Base-by-base conservation (phyloP, 2,888 invertebrate species). In the Drosophila niveifrons region DNA sequence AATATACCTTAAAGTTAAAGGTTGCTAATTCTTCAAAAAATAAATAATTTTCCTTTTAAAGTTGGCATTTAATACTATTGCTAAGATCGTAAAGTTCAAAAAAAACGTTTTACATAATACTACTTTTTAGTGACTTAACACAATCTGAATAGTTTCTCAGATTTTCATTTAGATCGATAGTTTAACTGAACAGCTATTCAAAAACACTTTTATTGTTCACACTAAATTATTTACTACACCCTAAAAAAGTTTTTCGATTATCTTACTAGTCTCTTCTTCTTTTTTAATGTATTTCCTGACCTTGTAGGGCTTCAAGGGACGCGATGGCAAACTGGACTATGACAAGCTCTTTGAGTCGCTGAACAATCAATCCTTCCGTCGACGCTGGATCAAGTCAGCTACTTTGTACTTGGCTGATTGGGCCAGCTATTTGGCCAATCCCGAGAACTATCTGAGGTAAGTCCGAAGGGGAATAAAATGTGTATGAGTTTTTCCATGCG, bases 331-430 rank as follows among this genome's bases (percentile, higher is more conserved):
- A 70, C 92, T 97, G 66, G 95, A 95, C 88, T 96, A 96, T 80
- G 95, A 95, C 47, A 94, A 94, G 73, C 95, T 97, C 86, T 94
- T 96, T 78, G 95, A 95, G 82, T 95, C 96, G 78, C 94, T 97
- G 78, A 96, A 97, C 90, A 96, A 97, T 90, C 96, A 96, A 64
- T 95, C 95, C 50, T 95, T 96, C 85, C 94, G 97, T 72, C 94
- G 96, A 52, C 95, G 96, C 75, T 97, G 97, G 97, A 96, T 97
- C 75, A 95, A 95, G 82, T 94, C 95, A 4, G 94, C 96, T 8
- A 96, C 96, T 1, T 94, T 94, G 72, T 96, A 96, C 87, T 92
- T 97, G 72, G 96, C 96, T 0, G 95, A 96, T 62, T 94, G 95
- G 93, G 94, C 96, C 31, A 94, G 96, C 17, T 95, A 96, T 77